Conservation (phyloP, 1,140 invertebrate genomes). For the Lepidurus packardi region DNA sequence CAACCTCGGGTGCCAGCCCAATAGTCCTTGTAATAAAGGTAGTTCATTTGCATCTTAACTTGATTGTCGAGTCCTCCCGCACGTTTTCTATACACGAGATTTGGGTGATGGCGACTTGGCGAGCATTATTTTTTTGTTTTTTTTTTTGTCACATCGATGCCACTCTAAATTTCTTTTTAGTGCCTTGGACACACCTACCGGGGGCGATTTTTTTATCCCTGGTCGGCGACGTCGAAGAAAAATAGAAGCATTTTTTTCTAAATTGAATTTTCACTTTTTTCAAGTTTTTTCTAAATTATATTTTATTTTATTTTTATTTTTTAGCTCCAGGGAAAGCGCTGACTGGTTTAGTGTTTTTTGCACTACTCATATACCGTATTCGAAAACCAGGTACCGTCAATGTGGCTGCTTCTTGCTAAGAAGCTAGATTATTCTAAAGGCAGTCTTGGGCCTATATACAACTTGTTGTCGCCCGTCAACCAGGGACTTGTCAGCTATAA, state of each 20-base stretch:
- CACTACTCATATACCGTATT: too few species aligned
- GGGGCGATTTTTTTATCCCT: not conserved
- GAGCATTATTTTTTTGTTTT: not conserved
- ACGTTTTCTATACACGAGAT: not conserved
- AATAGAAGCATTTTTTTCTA: not conserved
- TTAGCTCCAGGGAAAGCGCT: too few species aligned
- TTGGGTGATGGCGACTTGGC: not conserved
- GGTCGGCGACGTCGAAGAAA: not conserved
- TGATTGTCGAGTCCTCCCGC: slow-evolving; percentile 10
- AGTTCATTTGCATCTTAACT: slow-evolving; percentile 11
- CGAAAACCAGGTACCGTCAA: too few species aligned
- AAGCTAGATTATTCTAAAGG: too few species aligned
- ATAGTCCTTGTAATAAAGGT: slow-evolving; percentile 3
- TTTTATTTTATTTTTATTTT: too few species aligned
- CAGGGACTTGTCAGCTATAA: too few species aligned
- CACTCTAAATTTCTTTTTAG: slow-evolving; percentile 8
- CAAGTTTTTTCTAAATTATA: too few species aligned
- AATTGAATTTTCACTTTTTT: too few species aligned
- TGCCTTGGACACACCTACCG: not conserved
- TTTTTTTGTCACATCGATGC: not conserved
- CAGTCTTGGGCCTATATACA: too few species aligned
- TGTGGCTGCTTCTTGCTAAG: too few species aligned
- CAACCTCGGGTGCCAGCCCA: not conserved
- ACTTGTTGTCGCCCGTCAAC: too few species aligned
- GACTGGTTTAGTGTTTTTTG: too few species aligned